phyloP scores from a whole-genome alignment of 2,888 invertebrate species.

The Drepanosiphum platanoidis region DNA sequence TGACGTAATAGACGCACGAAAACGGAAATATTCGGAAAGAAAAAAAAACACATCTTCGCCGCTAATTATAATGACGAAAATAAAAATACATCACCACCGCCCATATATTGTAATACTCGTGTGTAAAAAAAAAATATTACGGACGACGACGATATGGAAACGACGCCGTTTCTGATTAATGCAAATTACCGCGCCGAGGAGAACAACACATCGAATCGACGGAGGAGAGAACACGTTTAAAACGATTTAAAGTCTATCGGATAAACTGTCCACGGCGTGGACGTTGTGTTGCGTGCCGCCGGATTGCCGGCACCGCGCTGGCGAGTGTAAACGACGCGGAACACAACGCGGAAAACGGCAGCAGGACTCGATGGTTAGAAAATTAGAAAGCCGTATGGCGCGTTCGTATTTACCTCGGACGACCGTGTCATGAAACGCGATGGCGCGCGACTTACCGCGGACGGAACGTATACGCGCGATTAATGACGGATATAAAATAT shows the following conservation, averaged over 20 bases:
- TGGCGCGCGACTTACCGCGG: not conserved
- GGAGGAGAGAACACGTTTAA: not conserved
- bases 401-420: not conserved
- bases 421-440: not conserved
- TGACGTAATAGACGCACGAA: not conserved
- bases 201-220: not conserved
- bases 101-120: not conserved
- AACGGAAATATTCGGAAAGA: not conserved
- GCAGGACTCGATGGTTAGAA: no score
- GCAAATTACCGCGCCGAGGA: conserved; percentile 10
- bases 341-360: not conserved
- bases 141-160: not conserved
- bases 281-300: conserved; percentile 48
- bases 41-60: not conserved
- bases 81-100: not conserved
- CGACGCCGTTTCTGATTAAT: not conserved
- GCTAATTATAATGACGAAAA: not conserved
- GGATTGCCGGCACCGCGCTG: conserved; percentile 41
- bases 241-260: not conserved
- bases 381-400: no score
- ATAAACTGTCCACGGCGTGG: conserved; percentile 11
- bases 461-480: no score
- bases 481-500: no score
- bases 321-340: not conserved
- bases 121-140: not conserved